A percentile compares a stretch with the other conserved stretches of the same genome.
phyloP scores from a whole-genome alignment of 2,888 invertebrate species.

The Cremastinae sp. region DNA sequence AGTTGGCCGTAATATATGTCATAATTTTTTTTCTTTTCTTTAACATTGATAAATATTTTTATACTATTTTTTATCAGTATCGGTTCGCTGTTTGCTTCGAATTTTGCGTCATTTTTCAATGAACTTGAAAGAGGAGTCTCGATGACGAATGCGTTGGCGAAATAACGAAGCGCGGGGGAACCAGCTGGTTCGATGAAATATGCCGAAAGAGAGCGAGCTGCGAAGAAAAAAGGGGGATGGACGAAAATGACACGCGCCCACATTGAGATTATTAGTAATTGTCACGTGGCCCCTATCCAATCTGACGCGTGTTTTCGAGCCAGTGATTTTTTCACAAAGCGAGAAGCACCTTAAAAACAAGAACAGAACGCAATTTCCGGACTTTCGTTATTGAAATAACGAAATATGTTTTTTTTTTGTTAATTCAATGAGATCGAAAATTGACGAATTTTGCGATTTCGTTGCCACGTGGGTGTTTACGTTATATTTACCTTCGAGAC shows the following conservation, averaged over 20 bases:
- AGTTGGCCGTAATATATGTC: too few species aligned
- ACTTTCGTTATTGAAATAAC: too few species aligned
- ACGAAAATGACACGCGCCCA: conserved; percentile 35
- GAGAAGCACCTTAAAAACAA: too few species aligned
- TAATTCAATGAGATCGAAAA: too few species aligned
- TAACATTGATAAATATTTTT: too few species aligned
- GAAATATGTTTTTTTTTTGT: too few species aligned
- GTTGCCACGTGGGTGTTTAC: too few species aligned
- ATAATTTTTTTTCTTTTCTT: too few species aligned
- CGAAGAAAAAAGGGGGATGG: conserved; percentile 12
- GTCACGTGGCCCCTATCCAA: conserved; percentile 54
- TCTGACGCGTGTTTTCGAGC: conserved; percentile 13
- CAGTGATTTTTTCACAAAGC: conserved; percentile 9
- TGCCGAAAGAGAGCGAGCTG: conserved; percentile 15
- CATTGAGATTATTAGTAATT: conserved; percentile 49
- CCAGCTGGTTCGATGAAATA: conserved; percentile 35
- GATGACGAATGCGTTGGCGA: not conserved
- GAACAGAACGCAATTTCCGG: too few species aligned
- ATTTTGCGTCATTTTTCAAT: not conserved
- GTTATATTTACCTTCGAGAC: too few species aligned
- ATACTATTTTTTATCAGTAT: not conserved
- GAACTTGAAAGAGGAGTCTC: not conserved
- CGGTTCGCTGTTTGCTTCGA: not conserved
- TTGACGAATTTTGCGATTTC: too few species aligned
- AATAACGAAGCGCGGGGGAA: not conserved